A percentile compares a stretch with the other conserved stretches of the same genome.
Evolutionary conservation across 2,797 vertebrate species (phyloP).

Genomic region (Myotis daubentonii): DNA sequence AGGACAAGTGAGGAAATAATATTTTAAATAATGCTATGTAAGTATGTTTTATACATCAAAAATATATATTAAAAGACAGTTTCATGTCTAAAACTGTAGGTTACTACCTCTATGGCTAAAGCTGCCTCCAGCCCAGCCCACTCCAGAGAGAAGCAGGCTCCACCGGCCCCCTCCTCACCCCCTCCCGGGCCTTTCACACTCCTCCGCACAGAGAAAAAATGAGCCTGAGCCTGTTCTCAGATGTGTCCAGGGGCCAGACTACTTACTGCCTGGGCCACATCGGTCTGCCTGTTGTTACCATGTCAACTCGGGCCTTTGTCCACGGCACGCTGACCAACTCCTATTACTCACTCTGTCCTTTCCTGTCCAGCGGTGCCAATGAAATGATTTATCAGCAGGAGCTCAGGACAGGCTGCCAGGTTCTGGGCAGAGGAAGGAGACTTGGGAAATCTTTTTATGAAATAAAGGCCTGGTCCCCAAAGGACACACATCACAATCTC

Average conservation of each 20-base stretch:
- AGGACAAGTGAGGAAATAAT: neutral
- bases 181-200: neutral
- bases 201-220: slow-evolving; percentile 51
- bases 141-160: neutral
- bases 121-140: neutral
- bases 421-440: slow-evolving; percentile 6
- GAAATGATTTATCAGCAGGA: slow-evolving; percentile 73
- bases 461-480: neutral
- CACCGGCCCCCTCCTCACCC: accelerated
- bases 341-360: slow-evolving; percentile 72
- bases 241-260: slow-evolving; percentile 24
- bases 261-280: neutral
- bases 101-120: too few species aligned
- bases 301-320: slow-evolving; percentile 53
- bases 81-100: neutral
- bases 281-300: slow-evolving; percentile 61
- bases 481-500: neutral
- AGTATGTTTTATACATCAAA: neutral
- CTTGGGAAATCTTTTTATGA: neutral
- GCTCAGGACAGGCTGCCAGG: neutral
- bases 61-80: neutral
- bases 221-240: neutral
- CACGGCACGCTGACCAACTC: neutral
- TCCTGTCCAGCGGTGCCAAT: slow-evolving; percentile 40
- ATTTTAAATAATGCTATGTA: neutral